A percentile compares a stretch with the other conserved stretches of the same genome.
Conservation (phyloP, 2,113 vertebrate species). For the Willisornis vidua region DNA sequence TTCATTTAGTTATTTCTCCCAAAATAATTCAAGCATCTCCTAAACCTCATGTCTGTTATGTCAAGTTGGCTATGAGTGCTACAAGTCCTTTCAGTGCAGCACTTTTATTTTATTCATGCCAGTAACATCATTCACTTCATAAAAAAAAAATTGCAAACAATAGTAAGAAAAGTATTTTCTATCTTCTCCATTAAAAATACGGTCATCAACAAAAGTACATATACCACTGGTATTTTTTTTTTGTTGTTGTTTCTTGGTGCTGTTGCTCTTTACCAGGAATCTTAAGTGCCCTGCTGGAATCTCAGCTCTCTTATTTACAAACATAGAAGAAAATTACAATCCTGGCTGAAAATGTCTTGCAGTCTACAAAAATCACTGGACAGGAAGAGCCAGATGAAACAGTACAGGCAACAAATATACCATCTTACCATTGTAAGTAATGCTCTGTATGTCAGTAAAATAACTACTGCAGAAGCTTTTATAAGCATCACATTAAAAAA, state of each 20-base stretch:
- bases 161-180: background rate
- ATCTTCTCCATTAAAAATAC: background rate
- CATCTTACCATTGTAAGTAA: background rate
- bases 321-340: background rate
- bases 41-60: background rate
- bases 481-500: background rate
- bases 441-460: background rate
- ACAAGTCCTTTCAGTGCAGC: background rate
- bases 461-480: background rate
- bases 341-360: background rate
- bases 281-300: background rate
- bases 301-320: background rate
- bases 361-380: background rate
- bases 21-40: background rate
- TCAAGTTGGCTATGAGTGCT: background rate
- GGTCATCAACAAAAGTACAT: background rate
- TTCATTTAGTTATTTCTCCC: background rate
- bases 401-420: background rate
- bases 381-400: background rate
- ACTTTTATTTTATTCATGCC: background rate
- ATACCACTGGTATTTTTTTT: background rate
- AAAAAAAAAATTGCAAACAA: background rate
- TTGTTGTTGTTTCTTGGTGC: background rate
- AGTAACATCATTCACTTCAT: background rate
- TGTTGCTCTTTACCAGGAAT: background rate